Evolutionary conservation across 1,140 invertebrate genomes (phyloP).

Genomic region (Lordiphosa collinella): DNA sequence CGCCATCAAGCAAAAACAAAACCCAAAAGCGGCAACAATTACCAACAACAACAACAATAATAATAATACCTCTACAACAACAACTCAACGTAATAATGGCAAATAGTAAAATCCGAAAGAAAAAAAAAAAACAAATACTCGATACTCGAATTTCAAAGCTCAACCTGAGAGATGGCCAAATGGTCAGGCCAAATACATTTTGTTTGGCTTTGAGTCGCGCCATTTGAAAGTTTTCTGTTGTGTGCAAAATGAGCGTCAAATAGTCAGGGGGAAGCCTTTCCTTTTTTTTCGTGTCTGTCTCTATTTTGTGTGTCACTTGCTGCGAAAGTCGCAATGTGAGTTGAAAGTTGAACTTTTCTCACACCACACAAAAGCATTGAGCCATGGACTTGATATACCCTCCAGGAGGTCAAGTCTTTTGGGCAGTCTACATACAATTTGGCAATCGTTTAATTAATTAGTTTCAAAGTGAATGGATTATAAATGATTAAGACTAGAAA

Average conservation of each 20-base stretch:
- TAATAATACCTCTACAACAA: constrained; percentile 22
- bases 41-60: constrained; percentile 42
- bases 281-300: constrained; percentile 31
- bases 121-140: constrained; percentile 41
- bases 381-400: constrained; percentile 38
- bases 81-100: constrained; percentile 58
- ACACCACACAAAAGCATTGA: constrained; percentile 47
- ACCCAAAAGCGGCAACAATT: constrained; percentile 67
- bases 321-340: constrained; percentile 68
- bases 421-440: constrained; percentile 29
- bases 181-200: constrained; percentile 37
- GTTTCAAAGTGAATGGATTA: constrained; percentile 42
- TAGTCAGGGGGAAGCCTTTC: constrained; percentile 52
- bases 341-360: constrained; percentile 71
- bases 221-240: constrained; percentile 62
- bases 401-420: constrained; percentile 38
- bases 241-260: constrained; percentile 52
- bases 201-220: constrained; percentile 31
- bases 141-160: constrained; percentile 53
- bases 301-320: constrained; percentile 64
- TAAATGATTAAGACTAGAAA: constrained; percentile 11
- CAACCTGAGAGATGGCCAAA: constrained; percentile 23
- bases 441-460: constrained; percentile 41
- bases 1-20: constrained; percentile 42
- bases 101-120: constrained; percentile 47